Evolutionary conservation across 1,140 invertebrate species (phyloP).

Genomic region (Spodoptera litura): DNA sequence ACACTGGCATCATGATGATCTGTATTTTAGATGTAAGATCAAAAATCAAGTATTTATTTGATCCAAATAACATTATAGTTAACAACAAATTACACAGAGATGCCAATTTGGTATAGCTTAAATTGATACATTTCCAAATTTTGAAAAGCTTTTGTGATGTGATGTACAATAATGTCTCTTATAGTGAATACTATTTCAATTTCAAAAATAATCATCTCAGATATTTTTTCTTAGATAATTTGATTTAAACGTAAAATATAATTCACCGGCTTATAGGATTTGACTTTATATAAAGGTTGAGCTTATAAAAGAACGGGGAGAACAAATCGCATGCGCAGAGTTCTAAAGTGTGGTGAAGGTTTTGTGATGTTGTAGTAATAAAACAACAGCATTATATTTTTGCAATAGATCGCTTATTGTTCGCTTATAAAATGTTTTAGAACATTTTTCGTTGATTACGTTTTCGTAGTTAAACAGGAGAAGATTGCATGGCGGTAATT

Average conservation of each 20-base stretch:
- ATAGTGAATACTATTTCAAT: conserved; percentile 64
- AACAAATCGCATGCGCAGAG: conserved; percentile 75
- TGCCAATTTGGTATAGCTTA: conserved; percentile 12
- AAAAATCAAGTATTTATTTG: not conserved
- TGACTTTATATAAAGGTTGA: conserved; percentile 57
- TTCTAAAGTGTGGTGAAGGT: conserved; percentile 74
- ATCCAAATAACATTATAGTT: no score
- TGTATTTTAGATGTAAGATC: not conserved
- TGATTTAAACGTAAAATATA: conserved; percentile 30
- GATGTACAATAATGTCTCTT: conserved; percentile 77
- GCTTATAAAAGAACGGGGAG: conserved; percentile 65
- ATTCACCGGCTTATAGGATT: conserved; percentile 75
- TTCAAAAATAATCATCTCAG: conserved; percentile 39
- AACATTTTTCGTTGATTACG: conserved; percentile 72
- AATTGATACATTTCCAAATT: conserved; percentile 79
- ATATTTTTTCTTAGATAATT: conserved; percentile 38
- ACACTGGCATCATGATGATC: not conserved
- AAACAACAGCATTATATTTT: conserved; percentile 68
- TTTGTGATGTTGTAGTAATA: conserved; percentile 64
- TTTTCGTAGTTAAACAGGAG: conserved; percentile 69
- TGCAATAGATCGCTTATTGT: conserved; percentile 78
- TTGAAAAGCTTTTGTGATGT: conserved; percentile 84
- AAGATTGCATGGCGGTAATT: conserved; percentile 73
- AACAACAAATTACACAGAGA: not conserved
- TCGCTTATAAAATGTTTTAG: conserved; percentile 77